phyloP scores from a whole-genome alignment of 1,140 invertebrate species.

The Nasonia vitripennis region DNA sequence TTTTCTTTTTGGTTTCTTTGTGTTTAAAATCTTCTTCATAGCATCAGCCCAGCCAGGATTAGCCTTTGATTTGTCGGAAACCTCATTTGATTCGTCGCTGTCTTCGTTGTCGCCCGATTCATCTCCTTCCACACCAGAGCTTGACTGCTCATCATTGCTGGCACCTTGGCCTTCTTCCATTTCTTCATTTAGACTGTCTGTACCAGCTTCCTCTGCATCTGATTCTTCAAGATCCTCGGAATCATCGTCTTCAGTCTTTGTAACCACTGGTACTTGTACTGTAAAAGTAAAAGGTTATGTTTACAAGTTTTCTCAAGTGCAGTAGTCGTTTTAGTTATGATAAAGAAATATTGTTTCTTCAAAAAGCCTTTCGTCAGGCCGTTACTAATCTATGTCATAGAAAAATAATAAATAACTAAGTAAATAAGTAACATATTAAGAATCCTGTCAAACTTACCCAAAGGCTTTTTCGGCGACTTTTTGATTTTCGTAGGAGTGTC shows the following conservation, averaged over 20 bases:
- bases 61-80: slow-evolving; percentile 53
- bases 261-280: slow-evolving; percentile 20
- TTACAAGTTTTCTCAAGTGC: neutral
- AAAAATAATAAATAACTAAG: neutral
- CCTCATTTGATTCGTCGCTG: neutral
- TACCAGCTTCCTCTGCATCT: slow-evolving; percentile 37
- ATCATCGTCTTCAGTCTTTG: slow-evolving; percentile 1
- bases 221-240: slow-evolving; percentile 42
- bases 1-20: slow-evolving; percentile 84
- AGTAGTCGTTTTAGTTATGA: neutral
- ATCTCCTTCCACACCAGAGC: slow-evolving; percentile 48
- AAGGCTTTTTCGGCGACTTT: slow-evolving; percentile 34
- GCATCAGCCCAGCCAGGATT: slow-evolving; percentile 80
- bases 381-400: neutral
- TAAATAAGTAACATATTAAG: neutral
- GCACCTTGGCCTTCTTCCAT: slow-evolving; percentile 33
- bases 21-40: slow-evolving; percentile 83
- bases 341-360: neutral
- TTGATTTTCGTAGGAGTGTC: slow-evolving; percentile 32
- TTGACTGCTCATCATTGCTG: slow-evolving; percentile 25
- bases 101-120: slow-evolving; percentile 44
- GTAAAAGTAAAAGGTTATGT: slow-evolving; percentile 33
- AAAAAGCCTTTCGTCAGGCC: neutral
- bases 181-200: slow-evolving; percentile 49
- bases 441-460: slow-evolving; percentile 18